Percentiles rank a stretch among this genome's conserved stretches.
These are phyloP conservation scores for Drosophila neotestacea DNA, from an alignment of 2,888 invertebrate species.

Conservation along the genomic window DNA sequence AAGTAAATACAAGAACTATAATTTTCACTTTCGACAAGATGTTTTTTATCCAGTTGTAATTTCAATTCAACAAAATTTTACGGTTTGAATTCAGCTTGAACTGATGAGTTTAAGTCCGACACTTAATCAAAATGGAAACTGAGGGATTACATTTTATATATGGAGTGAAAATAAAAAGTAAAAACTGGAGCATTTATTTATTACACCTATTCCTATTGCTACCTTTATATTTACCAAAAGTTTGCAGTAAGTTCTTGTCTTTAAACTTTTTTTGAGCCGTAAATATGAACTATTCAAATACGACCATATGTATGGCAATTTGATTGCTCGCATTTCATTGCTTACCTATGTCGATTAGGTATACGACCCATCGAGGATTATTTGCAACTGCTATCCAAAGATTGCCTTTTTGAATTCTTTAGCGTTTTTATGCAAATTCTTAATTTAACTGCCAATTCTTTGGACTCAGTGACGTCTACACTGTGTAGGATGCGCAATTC, in stretches of 20 bases:
- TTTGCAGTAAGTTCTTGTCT: neutral
- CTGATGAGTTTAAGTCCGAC: too few relatives aligned
- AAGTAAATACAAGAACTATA: neutral
- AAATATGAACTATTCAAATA: too few relatives aligned
- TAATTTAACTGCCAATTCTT: conserved; percentile 41
- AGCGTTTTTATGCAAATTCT: conserved; percentile 47
- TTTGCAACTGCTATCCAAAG: neutral
- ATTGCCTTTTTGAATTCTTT: conserved; percentile 13
- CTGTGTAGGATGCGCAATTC: conserved; percentile 43
- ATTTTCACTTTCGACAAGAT: too few relatives aligned
- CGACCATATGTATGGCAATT: neutral
- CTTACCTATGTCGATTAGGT: conserved; percentile 1
- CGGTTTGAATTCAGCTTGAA: too few relatives aligned
- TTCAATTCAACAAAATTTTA: too few relatives aligned
- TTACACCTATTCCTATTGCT: too few relatives aligned
- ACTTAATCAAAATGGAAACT: too few relatives aligned
- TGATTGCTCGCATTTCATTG: neutral
- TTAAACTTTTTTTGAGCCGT: neutral
- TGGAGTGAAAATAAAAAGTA: neutral
- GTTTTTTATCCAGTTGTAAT: too few relatives aligned
- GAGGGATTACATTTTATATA: too few relatives aligned
- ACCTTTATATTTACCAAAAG: too few relatives aligned
- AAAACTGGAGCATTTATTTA: too few relatives aligned
- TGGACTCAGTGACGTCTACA: conserved; percentile 8
- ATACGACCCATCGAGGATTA: neutral